Evolutionary conservation across 2,797 vertebrate genomes (phyloP), one percentile per base, ranked within the genome.

Genomic region (Aeoliscus strigatus): DNA sequence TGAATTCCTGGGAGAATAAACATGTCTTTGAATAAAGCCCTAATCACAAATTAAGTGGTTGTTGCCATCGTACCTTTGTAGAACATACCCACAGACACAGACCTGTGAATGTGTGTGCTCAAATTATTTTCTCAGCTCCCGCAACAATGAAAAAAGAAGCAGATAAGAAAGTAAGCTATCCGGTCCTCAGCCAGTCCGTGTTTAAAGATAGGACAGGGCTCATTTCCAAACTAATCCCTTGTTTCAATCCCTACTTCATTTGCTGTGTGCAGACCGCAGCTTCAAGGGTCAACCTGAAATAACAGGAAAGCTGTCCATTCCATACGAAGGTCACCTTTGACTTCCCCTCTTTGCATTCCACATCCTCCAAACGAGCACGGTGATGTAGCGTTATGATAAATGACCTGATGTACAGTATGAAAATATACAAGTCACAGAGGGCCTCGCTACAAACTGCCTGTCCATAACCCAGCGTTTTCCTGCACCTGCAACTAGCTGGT

Each of bases 21-120:
- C 86, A 86, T 72, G 82, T 75, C 82, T 88, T 81, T 82, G 86
- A 88, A 89, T 89, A 86, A 88, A 88, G 83, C 79, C 83, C 84
- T 89, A 88, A 89, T 90, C 87, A 85, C 86, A 79, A 89, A 90
- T 89, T 89, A 90, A 90, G 86, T 88, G 86, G 82, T 86, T 85
- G 83, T 84, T 89, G 81, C 84, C 81, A 73, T 81, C 80, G 66
- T 82, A 84, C 82, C 82, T 87, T 85, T 86, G 80, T 85, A 81
- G 77, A 81, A 82, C 77, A 80, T 70, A 73, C 50, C 66, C 73
- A 50, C 71, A 76, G 76, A 79, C 72, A 70, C 65, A 61, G 75
- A 67, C 77, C 70, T 66, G 59, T 51, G 73, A 70, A 76, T 68
- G 71, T 78, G 60, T 54, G 71, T 39, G 66, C 65, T 73, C 72